Evolutionary conservation across 2,888 invertebrate genomes (phyloP).

Genomic region (Chamaedrilus cognettii): DNA sequence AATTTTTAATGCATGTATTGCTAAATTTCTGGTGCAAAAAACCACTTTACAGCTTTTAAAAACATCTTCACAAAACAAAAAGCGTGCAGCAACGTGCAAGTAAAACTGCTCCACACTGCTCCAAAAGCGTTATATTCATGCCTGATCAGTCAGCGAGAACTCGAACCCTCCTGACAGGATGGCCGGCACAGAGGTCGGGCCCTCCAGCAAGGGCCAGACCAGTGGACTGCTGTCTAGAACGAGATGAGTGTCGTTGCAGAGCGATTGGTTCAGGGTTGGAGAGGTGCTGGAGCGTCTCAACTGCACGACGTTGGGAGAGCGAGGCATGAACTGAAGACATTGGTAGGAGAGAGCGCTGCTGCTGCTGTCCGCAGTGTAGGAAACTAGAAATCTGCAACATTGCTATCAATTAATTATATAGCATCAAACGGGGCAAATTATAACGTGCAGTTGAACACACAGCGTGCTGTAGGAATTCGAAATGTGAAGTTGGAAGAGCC

Average conservation of each 20-base stretch:
- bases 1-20: no score
- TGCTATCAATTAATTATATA: neutral
- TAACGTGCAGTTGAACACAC: no score
- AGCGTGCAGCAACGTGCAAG: no score
- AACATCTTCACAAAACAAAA: no score
- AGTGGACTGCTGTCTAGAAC: slow-evolving; percentile 43
- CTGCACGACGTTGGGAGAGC: slow-evolving; percentile 10
- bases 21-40: no score
- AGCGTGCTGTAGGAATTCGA: no score
- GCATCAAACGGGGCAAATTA: no score
- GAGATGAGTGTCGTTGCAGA: slow-evolving; percentile 2
- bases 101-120: no score
- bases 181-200: neutral
- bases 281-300: slow-evolving; percentile 9
- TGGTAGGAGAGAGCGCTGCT: neutral
- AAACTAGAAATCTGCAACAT: neutral
- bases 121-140: no score
- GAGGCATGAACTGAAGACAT: slow-evolving; percentile 11
- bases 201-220: slow-evolving; percentile 27
- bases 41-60: no score
- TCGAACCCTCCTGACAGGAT: slow-evolving; percentile 47
- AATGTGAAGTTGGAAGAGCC: no score
- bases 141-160: slow-evolving; percentile 43
- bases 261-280: neutral
- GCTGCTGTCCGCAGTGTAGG: neutral